Percentiles rank a stretch among this genome's conserved stretches.
These are phyloP conservation scores for Turritopsis dohrnii DNA, from an alignment of 30 jellyfish, hydroid and myxozoan genomes.

Conservation along the genomic window DNA sequence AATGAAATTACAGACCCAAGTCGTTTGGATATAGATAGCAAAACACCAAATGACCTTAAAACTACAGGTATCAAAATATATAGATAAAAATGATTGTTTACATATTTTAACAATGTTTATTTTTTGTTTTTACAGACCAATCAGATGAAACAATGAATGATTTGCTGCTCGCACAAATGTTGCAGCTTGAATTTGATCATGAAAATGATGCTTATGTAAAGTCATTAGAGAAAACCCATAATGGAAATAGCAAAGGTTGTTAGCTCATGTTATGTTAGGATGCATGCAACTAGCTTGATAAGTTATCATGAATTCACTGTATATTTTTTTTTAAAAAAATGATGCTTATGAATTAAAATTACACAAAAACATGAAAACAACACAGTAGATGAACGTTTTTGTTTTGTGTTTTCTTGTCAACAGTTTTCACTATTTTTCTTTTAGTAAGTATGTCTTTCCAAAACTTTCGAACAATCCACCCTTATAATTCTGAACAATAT, in stretches of 20 bases:
- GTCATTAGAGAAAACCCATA: slow-evolving; percentile 52
- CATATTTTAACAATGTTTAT: not conserved
- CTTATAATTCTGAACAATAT: slow-evolving; percentile 34
- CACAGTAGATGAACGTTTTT: no score
- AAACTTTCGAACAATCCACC: slow-evolving; percentile 59
- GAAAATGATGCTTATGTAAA: slow-evolving; percentile 75
- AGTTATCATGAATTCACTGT: no score
- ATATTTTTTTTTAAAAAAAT: no score
- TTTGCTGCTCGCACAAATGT: slow-evolving; percentile 76
- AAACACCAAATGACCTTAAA: not conserved
- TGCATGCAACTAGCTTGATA: no score
- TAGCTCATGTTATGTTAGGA: no score
- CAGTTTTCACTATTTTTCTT: slow-evolving; percentile 1
- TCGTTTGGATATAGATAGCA: not conserved
- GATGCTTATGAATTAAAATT: no score
- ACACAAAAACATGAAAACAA: no score
- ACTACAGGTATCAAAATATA: not conserved
- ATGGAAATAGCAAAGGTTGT: slow-evolving; percentile 83
- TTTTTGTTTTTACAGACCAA: not conserved
- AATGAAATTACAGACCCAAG: slow-evolving; percentile 30
- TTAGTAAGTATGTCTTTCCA: slow-evolving; percentile 69
- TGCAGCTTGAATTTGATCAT: slow-evolving; percentile 84
- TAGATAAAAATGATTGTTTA: no score
- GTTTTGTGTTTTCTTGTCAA: no score
- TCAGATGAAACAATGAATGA: slow-evolving; percentile 53